Percentiles rank a stretch among this genome's conserved stretches.
Conservation (phyloP, 2,797 vertebrate genomes). For the Tinamus major region DNA sequence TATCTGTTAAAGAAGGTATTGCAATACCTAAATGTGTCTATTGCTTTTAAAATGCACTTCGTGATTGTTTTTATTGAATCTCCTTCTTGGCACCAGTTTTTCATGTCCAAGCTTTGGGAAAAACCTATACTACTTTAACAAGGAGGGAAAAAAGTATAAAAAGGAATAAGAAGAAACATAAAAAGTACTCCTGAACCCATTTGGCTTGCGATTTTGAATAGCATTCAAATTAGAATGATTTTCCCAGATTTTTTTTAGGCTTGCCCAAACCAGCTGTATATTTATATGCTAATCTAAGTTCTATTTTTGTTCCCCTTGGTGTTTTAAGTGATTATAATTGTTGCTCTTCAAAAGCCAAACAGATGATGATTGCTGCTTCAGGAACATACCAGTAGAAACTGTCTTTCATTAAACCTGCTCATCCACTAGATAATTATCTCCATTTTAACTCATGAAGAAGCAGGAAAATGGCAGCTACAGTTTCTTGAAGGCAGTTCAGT, state of each 20-base stretch:
- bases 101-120: conserved; percentile 75
- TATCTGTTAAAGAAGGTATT: conserved; percentile 8
- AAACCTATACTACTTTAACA: conserved; percentile 20
- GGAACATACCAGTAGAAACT: conserved; percentile 88
- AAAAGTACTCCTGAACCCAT: conserved; percentile 79
- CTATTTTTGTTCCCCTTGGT: conserved; percentile 87
- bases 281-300: conserved; percentile 88
- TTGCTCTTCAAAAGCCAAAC: conserved; percentile 89
- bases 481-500: conserved; percentile 81
- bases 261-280: conserved; percentile 88
- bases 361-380: conserved; percentile 89
- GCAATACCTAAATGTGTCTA: neutral
- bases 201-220: conserved; percentile 83
- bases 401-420: conserved; percentile 88
- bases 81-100: conserved; percentile 49
- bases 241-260: conserved; percentile 82
- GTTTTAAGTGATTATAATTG: conserved; percentile 91
- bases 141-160: conserved; percentile 9
- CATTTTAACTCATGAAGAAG: conserved; percentile 84
- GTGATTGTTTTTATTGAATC: conserved; percentile 20
- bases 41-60: conserved; percentile 45
- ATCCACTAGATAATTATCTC: conserved; percentile 87
- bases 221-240: conserved; percentile 84
- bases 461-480: conserved; percentile 80
- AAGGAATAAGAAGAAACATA: conserved; percentile 71